Base-by-base conservation (phyloP, 2,113 vertebrate species). In the western clawed frog (Xenopus tropicalis) region DNA sequence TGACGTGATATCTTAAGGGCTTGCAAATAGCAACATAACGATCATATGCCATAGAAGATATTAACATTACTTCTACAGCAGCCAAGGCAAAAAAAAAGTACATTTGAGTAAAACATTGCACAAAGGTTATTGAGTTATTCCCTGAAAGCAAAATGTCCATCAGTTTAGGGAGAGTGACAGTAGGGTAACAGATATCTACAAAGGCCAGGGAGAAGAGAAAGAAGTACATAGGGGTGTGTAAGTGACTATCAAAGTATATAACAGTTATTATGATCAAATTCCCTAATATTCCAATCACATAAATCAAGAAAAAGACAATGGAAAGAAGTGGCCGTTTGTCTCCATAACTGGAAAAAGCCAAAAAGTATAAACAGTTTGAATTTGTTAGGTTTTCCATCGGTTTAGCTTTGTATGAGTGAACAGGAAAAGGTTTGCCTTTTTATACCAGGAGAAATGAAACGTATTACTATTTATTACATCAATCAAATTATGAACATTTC, bases 171-270 rank as follows among this genome's bases (percentile, higher is more conserved):
- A 80, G 61, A 14, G 79, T 81, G 54, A 74, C 19, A 0, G 77
- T 79, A 0, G 74, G 74, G 17, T 77, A 84, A 51, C 78, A 82
- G 48, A 83, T 78, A 66, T 83, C 78, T 7, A 81, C 48, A 14
- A 80, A 71, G 19, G 80, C 75, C 51, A 83, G 52, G 23, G 82
- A 78, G 1, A 76, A 61, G 19, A 83, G 79, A 16, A 81, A 81
- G 25, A 79, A 83, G 22, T 83, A 83, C 80, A 82, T 84, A 20
- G 80, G 78, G 0, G 64, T 82, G 42, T 81, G 77, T 4, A 83
- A 74, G 0, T 14, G 69, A 48, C 61, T 20, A 58, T 71, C 76
- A n/a, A 17, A n/a, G 0, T 43, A 59, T n/a, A 80, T 82, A 1
- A 37, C 24, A 16, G 42, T 61, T 71, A 82, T 79, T 71, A 82